Evolutionary conservation across 2,797 vertebrate species (phyloP).

Genomic region (Morus bassanus): DNA sequence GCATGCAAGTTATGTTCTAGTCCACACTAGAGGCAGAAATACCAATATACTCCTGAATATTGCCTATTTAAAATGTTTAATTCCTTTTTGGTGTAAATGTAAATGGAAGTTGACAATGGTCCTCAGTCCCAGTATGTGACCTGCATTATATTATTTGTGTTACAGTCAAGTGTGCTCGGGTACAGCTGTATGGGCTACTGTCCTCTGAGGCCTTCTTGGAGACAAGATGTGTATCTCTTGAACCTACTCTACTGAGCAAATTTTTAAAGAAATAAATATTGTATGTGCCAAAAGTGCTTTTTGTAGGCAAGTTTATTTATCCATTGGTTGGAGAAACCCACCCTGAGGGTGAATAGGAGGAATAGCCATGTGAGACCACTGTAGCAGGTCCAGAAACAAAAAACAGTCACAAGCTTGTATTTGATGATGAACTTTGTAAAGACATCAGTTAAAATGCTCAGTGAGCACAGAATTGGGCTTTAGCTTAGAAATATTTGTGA

Average conservation of each 20-base stretch:
- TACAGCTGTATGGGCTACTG: background rate
- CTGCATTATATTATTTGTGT: background rate
- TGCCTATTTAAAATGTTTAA: background rate
- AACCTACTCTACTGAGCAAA: background rate
- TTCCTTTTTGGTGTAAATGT: background rate
- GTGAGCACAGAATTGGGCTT: background rate
- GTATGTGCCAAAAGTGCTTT: background rate
- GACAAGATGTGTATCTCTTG: background rate
- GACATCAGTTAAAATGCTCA: background rate
- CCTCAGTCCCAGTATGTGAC: background rate
- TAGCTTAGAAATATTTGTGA: background rate
- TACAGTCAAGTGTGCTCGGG: background rate
- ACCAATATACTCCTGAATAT: background rate
- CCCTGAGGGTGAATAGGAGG: background rate
- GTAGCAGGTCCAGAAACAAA: background rate
- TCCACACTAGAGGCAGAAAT: background rate
- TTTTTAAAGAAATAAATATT: background rate
- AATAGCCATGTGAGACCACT: background rate
- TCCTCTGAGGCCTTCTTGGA: background rate
- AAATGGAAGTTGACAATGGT: background rate
- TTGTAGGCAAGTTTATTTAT: background rate
- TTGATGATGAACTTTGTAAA: background rate
- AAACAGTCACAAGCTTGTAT: background rate
- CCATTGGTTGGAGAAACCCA: background rate
- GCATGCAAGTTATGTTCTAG: background rate